Percentiles rank a stretch among this genome's conserved stretches.
These are phyloP conservation scores for Tragelaphus oryx DNA, from an alignment of 2,797 vertebrate species.

Conservation along the genomic window DNA sequence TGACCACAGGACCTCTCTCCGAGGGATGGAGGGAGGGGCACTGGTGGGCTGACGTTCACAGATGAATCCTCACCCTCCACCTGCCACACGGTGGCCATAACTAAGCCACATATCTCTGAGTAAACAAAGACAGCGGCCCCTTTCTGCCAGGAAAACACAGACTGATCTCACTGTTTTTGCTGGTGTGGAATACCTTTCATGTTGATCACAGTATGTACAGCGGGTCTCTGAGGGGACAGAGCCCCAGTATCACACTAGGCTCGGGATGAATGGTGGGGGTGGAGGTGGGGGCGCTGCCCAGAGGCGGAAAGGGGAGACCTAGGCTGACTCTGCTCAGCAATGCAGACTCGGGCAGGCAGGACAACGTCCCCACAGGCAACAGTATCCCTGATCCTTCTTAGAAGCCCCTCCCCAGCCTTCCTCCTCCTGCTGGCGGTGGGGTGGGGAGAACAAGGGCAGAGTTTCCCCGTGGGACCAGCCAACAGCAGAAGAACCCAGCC, in stretches of 20 bases:
- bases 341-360: not conserved
- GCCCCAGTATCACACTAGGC: rapidly evolving
- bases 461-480: not conserved
- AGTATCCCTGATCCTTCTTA: not conserved
- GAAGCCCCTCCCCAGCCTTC: not conserved
- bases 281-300: rapidly evolving
- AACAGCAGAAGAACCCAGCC: not conserved
- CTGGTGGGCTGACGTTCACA: no score
- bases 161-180: not conserved
- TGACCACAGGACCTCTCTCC: not conserved
- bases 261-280: rapidly evolving
- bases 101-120: rapidly evolving
- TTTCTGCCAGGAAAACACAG: not conserved
- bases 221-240: not conserved
- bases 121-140: not conserved
- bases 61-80: not conserved
- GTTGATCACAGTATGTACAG: rapidly evolving
- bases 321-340: not conserved
- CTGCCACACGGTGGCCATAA: not conserved
- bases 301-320: no score
- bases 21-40: not conserved
- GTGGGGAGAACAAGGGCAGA: not conserved
- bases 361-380: no score
- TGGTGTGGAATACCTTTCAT: rapidly evolving
- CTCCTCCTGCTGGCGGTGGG: not conserved